Base-by-base conservation (phyloP, 1,140 invertebrate genomes). In the Popillia japonica region DNA sequence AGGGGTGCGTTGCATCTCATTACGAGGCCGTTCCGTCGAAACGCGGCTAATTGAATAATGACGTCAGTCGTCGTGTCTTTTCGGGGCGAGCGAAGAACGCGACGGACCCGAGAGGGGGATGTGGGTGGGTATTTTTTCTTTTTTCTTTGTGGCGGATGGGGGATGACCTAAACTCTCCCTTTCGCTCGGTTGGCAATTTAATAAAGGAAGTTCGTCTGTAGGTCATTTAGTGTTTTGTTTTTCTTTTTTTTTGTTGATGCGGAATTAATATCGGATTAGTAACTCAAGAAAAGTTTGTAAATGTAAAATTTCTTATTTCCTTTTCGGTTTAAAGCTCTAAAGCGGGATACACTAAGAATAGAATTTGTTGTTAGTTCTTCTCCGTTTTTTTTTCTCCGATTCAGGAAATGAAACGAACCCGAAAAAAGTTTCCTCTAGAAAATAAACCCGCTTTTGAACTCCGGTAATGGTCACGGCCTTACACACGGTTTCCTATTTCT, bases 11-110 rank as follows among this genome's bases (percentile, higher is more conserved):
- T 55, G 48, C 48, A 55, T 55, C 48, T 55, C 48, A 55, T 55
- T 55, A 55, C 48, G 48, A 17, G 14, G 14, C 11, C 14, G n/a
- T 55, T 17, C 48, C 14, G 6, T 55, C 6, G 17, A 55, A 44
- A 55, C 14, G 48, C 48, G 48, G 14, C 48, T 55, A 55, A 55
- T 55, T 55, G 48, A 55, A 55, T 55, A 55, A 55, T 55, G 48
- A 55, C 48, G 48, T 55, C 48, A 55, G 48, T n/a, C 48, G 48
- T 55, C 48, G 48, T 55, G 48, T 55, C 48, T 55, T 55, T 55
- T 6, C 14, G 14, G 48, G 11, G 14, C 3, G 6, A 55, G 17
- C 27, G 27, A 55, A 17, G 48, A 17, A 48, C 17, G 17, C 48
- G 42, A 14, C 8, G 42, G 42, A 44, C 42, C 2, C 2, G 42